Evolutionary conservation across 2,797 vertebrate genomes (phyloP), one percentile per base, ranked within the genome.

Genomic region (Melopsittacus undulatus): DNA sequence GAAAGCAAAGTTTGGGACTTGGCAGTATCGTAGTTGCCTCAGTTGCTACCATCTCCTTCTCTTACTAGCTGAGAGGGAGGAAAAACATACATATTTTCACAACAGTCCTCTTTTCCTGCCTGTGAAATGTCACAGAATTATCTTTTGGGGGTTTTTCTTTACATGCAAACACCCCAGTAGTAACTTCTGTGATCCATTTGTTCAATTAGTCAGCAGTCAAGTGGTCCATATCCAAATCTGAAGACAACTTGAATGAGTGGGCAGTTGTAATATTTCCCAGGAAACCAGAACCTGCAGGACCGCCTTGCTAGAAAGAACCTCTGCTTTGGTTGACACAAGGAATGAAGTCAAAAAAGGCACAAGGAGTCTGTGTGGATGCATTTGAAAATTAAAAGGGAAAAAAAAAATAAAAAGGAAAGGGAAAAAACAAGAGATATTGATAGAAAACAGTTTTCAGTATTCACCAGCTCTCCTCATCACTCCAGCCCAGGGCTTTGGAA

Each of bases 391-490:
- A 45, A 81, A 87, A 68, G 5, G 8, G 9, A 10, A 13, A 3
- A 4, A 5, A 19, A 19, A 15, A 17, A 7, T 14, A 26, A 48
- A 66, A 42, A 3, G 2, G 9, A 56, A 19, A 14, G 5, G 11
- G 2, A 7, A 73, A 70, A 83, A 57, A 7, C 40, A 83, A 82
- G 78, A 85, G 68, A 52, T 57, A 94, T 36, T 69, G 68, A 91
- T 80, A 94, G 74, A 94, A 95, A 83, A 87, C 27, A 45, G 36
- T 94, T 96, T 96, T 97, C 91, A 91, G 90, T 85, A 95, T 95
- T 95, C 89, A 92, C 77, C 87, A 88, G 79, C 68, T 92, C 70
- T 96, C 62, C 90, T 94, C 90, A 89, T 94, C 90, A 66, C 67
- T 95, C 74, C 90, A 95, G 90, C 83, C 78, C 89, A 93, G 82